Evolutionary conservation across 2,888 invertebrate species (phyloP), one percentile per base, ranked within the genome.

Genomic region (Noctuana brunneofusca): DNA sequence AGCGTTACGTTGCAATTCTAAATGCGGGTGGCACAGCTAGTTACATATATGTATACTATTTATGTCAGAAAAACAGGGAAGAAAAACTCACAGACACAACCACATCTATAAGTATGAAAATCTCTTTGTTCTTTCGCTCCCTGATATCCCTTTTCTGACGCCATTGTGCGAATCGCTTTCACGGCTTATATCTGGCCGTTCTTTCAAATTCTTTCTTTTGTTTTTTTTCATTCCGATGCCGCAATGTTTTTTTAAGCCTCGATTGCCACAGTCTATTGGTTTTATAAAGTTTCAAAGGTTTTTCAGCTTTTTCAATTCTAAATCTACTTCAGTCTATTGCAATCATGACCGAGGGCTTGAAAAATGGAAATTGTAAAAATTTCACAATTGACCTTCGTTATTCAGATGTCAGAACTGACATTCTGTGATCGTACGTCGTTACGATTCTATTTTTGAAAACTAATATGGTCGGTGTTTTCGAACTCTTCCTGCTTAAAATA

Each of bases 171-270:
- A 73, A 41, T 70, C 74, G 75, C 76, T 79, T 81, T 76, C 78
- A 75, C 73, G 71, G 70, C 71, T 72, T 67, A 57, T 48, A 54
- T 57, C 20, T 71, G 67, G 64, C 73, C 75, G 77, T 82, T 77
- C 79, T 75, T 74, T 76, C 68, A 67, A 12, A 49, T 24, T 49
- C 69, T 63, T 16, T 69, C 77, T 76, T 82, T 83, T 83, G 81
- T 84, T 73, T 81, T 73, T 81, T 80, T 78, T 67, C 70, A 75
- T 74, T 75, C 74, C 71, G 76, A 74, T 72, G 65, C 71, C 63
- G 68, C 70, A 67, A 72, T 73, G 18, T 32, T 57, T 57, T 48
- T 30, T 56, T 55, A 41, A 46, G 41, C 32, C 30, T n/a, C 32
- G 32, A 16, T 32, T 22, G 46, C 30, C 12, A 48, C 22, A 6